Evolutionary conservation across 2,888 invertebrate species (phyloP).

Genomic region (Acleris laterana): DNA sequence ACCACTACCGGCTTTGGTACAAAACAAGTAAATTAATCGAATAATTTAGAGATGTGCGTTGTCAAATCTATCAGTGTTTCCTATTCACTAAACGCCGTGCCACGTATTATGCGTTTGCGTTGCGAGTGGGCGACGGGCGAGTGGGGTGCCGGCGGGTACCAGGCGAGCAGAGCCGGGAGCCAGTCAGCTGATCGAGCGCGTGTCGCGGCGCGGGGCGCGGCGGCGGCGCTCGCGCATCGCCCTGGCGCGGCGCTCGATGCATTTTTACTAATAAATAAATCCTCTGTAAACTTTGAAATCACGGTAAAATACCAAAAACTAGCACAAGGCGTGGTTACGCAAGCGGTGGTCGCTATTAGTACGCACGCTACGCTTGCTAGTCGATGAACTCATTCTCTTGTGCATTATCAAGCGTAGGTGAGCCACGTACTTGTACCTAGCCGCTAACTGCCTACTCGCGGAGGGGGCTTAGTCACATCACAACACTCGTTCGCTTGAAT

Average conservation of each 20-base stretch:
- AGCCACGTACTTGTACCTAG: slow-evolving; percentile 28
- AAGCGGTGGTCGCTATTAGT: slow-evolving; percentile 49
- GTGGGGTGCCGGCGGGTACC: slow-evolving; percentile 30
- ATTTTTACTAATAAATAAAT: slow-evolving; percentile 46
- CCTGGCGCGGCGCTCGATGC: slow-evolving; percentile 56
- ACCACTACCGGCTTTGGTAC: too few relatives aligned
- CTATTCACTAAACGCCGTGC: slow-evolving; percentile 20
- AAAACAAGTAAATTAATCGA: too few relatives aligned
- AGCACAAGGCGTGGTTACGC: slow-evolving; percentile 69
- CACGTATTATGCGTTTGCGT: slow-evolving; percentile 31
- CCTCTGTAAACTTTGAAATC: slow-evolving; percentile 44
- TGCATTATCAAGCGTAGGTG: slow-evolving; percentile 52
- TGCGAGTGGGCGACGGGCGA: slow-evolving; percentile 21
- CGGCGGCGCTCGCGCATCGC: slow-evolving; percentile 59
- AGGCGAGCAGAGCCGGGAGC: slow-evolving; percentile 53
- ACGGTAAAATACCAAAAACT: slow-evolving; percentile 50
- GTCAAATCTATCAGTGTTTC: background rate
- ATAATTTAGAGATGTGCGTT: too few relatives aligned
- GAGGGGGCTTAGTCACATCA: slow-evolving; percentile 17
- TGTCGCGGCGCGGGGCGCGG: slow-evolving; percentile 43
- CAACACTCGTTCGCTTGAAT: slow-evolving; percentile 4
- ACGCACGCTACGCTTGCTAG: slow-evolving; percentile 51
- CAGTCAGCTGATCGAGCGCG: slow-evolving; percentile 74
- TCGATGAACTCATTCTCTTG: slow-evolving; percentile 63
- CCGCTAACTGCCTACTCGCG: background rate